Percentiles rank a stretch among this genome's conserved stretches.
Conservation (phyloP, 2,888 invertebrate species). For the Iselma pallidipennis region DNA sequence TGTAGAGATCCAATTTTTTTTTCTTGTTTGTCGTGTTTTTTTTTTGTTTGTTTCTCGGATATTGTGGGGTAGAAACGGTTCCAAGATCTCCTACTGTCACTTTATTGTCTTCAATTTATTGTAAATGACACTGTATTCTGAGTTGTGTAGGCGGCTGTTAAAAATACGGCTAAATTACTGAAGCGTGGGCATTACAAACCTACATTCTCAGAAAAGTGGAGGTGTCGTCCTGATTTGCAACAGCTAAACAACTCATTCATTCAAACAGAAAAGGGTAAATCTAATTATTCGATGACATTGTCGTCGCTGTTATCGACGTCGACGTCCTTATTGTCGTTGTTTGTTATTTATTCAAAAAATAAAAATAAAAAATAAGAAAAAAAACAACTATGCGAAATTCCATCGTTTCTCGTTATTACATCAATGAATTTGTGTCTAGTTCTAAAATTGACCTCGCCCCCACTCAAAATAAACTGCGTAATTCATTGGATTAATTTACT, state of each 20-base stretch:
- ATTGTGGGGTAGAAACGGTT: background rate
- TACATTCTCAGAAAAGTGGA: constrained; percentile 44
- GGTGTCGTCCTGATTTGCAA: constrained; percentile 33
- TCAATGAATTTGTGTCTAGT: constrained; percentile 3
- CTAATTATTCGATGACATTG: background rate
- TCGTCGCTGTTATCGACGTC: background rate
- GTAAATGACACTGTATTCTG: constrained; percentile 28
- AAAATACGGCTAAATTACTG: constrained; percentile 47
- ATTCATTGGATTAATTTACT: constrained; percentile 2
- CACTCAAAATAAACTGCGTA: constrained; percentile 1
- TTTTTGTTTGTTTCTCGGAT: too few species aligned
- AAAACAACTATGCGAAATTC: background rate
- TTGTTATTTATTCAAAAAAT: background rate
- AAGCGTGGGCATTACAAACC: constrained; percentile 40
- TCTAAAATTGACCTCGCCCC: constrained; percentile 2
- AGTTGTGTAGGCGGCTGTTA: constrained; percentile 42
- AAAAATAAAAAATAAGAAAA: too few species aligned
- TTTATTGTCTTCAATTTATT: constrained; percentile 28
- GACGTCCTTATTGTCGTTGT: background rate
- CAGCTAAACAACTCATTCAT: constrained; percentile 11
- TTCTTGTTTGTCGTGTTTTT: too few species aligned
- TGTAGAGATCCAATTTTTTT: too few species aligned
- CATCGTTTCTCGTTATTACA: background rate
- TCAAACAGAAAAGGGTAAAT: background rate
- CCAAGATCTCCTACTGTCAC: constrained; percentile 2